Evolutionary conservation across 2,888 invertebrate species (phyloP), one percentile per base, ranked within the genome.

Genomic region (Athalia circularis): DNA sequence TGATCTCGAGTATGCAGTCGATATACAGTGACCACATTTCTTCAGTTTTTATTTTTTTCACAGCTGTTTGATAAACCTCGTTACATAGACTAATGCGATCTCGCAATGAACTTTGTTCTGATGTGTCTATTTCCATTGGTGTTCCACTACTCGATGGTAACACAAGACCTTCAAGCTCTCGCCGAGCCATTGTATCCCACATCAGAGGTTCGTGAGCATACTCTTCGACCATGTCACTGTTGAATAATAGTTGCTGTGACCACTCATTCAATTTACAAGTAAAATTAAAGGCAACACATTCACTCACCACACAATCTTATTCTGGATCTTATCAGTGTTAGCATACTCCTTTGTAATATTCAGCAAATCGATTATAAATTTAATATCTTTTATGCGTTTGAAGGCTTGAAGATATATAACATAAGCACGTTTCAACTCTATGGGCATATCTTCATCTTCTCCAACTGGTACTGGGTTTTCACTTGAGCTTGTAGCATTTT

Each of bases 361-460:
- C 61, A 95, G 90, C 48, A 95, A 83, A 81, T 93, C 92, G 43
- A 94, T 92, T n/a, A 94, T 90, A 80, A 93, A 94, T 45, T 91
- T 89, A 3, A 94, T 88, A 82, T 93, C 91, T 15, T 91, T 89
- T 6, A 94, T 91, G 80, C 92, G 92, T 80, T 93, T 92, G 45
- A 92, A 88, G 8, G 93, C 94, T 88, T 93, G 93, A 77, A 91
- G 92, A 91, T 94, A 94, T 62, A 95, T 91, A 9, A 94, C 89
- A 78, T 92, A 91, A 47, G 93, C 93, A 81, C 93, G 92, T 85
- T 93, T 93, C 15, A 93, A 81, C 80, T 91, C 91, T 2, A 81
- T 65, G 67, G 82, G 77, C 81, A 86, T 83, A 29, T 84, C 82
- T 70, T 82, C 82, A 29, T 80, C 77, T 11, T 64, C 62, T 4